phyloP scores from a whole-genome alignment of 2,888 invertebrate species.

The Lochmaea crataegi region DNA sequence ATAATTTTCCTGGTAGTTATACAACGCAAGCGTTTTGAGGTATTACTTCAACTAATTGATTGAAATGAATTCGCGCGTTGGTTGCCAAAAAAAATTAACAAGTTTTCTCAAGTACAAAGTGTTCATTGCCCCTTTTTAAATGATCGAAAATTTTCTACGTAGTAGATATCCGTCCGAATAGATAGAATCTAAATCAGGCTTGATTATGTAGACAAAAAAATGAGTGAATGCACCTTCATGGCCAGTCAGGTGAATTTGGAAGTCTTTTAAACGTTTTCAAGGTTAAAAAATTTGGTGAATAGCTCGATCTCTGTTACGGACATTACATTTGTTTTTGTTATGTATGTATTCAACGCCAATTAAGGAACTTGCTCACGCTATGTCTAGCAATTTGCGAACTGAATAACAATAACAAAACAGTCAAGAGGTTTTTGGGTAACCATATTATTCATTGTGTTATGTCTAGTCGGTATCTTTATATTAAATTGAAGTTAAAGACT shows the following conservation, averaged over 20 bases:
- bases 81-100: conserved; percentile 22
- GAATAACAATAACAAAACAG: conserved; percentile 28
- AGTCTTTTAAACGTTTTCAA: conserved; percentile 26
- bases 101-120: conserved; percentile 21
- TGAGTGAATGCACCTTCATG: conserved; percentile 44
- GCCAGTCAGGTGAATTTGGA: conserved; percentile 40
- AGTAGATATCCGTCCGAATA: conserved; percentile 28
- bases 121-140: conserved; percentile 23
- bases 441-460: conserved; percentile 8
- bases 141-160: conserved; percentile 21
- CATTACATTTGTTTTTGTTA: conserved; percentile 41
- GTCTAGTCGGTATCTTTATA: conserved; percentile 9
- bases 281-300: conserved; percentile 35
- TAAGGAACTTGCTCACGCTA: conserved; percentile 26
- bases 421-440: conserved; percentile 3
- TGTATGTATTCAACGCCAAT: conserved; percentile 33
- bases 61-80: not conserved
- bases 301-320: conserved; percentile 20
- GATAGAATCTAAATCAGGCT: conserved; percentile 42
- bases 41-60: not conserved
- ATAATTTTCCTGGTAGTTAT: too few species aligned
- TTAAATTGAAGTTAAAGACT: not conserved
- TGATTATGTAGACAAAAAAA: conserved; percentile 37
- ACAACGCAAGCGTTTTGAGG: not conserved
- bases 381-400: conserved; percentile 28